Percentiles rank a stretch among this genome's conserved stretches.
These are phyloP conservation scores for Nylanderia fulva DNA, from an alignment of 1,140 invertebrate genomes.

Conservation along the genomic window DNA sequence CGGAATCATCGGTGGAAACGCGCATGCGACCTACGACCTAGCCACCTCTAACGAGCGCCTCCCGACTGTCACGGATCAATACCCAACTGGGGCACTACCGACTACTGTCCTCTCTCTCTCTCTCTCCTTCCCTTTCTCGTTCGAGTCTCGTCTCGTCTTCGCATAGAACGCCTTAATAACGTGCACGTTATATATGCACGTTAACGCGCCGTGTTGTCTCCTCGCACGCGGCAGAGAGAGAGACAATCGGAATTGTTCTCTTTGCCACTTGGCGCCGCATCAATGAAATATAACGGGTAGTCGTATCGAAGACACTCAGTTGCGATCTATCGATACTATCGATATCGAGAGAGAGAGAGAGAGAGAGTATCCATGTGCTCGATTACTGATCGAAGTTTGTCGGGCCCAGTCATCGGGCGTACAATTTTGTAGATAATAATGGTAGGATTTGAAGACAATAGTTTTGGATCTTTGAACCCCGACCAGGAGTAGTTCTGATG, in stretches of 20 bases:
- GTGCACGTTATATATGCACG: slow-evolving; percentile 8
- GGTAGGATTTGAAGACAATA: no score
- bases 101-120: slow-evolving; percentile 56
- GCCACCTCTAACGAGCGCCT: slow-evolving; percentile 71
- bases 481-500: no score
- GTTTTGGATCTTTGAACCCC: no score
- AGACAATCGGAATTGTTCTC: slow-evolving; percentile 32
- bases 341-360: background rate
- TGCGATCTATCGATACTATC: background rate
- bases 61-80: slow-evolving; percentile 81
- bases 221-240: background rate
- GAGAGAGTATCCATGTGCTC: background rate
- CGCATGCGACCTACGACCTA: slow-evolving; percentile 77
- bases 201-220: background rate
- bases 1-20: slow-evolving; percentile 72
- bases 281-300: no score
- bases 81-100: slow-evolving; percentile 84
- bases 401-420: no score
- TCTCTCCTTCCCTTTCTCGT: slow-evolving; percentile 5
- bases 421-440: no score
- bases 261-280: slow-evolving; percentile 19
- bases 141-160: slow-evolving; percentile 1
- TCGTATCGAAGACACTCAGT: background rate
- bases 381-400: no score
- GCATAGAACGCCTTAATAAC: slow-evolving; percentile 20